Evolutionary conservation across 2,888 invertebrate genomes (phyloP).

Genomic region (Allygus modestus): DNA sequence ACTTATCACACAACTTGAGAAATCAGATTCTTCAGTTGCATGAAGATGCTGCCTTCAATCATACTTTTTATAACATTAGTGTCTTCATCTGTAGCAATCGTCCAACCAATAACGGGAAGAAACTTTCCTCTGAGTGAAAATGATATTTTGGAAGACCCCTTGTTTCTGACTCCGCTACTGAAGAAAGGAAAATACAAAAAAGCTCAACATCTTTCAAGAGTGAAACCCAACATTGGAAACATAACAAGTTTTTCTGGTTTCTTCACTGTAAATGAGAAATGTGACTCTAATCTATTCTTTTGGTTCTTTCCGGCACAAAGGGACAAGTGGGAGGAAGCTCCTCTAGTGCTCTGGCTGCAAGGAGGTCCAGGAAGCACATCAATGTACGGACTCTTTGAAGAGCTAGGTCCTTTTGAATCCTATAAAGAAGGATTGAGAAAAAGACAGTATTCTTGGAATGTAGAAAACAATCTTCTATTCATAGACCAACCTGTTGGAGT

Average conservation of each 20-base stretch:
- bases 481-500: constrained; percentile 96
- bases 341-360: constrained; percentile 89
- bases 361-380: constrained; percentile 92
- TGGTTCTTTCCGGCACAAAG: constrained; percentile 76
- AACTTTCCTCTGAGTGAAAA: background rate
- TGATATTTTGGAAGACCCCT: constrained; percentile 15
- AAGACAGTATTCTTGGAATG: constrained; percentile 87
- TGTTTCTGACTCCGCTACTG: constrained; percentile 28
- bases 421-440: constrained; percentile 75
- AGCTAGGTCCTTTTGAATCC: constrained; percentile 84
- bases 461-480: constrained; percentile 87
- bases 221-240: constrained; percentile 69
- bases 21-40: background rate
- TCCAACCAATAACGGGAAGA: background rate
- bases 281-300: constrained; percentile 76
- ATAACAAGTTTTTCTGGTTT: constrained; percentile 80
- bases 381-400: constrained; percentile 87
- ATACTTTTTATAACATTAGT: background rate
- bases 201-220: constrained; percentile 59
- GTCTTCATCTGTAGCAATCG: background rate
- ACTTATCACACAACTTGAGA: background rate
- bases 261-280: constrained; percentile 80
- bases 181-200: constrained; percentile 28
- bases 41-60: background rate
- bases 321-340: constrained; percentile 75